Base-by-base conservation (phyloP, 1,140 invertebrate species). In the Oscheius sp. region DNA sequence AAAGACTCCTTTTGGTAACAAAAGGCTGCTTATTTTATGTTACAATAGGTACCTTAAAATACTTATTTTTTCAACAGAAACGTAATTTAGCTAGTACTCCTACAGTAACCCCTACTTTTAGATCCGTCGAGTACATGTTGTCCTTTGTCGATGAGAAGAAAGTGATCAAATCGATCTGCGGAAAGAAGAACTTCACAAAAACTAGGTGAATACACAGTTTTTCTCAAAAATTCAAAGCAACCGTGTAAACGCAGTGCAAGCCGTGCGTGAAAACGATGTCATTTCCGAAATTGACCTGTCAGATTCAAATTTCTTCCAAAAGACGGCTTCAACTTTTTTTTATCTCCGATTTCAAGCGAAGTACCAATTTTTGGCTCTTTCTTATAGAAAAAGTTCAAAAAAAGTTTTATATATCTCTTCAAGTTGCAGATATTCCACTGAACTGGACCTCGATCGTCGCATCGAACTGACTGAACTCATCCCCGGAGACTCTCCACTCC, bases 181-280 rank as follows among this genome's bases (percentile, higher is more conserved):
- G 86, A 1, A 84, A 81, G 74, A 86, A 87, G 64, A 84, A 83
- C 59, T 87, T 87, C 74, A 86, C 85, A 18, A 87, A 87, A 67
- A 84, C 85, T 3, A 71, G 86, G 45, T 85, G 83, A 59, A 20
- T 29, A 0, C 28, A 46, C 29, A 32, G 10, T 36, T 64, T 64
- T 32, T 64, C 29, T 59, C 26, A 26, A 59, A 15, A 18, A 18
- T 59, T 0, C 26, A 45, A 45, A 23, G 42, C 18, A 45, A 45
- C 23, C 42, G 23, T 45, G 23, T 45, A 15, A 45, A 18, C 23
- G 18, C 23, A 0, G 23, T 45, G 13, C 35, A 72, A 13, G 18
- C 49, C 23, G 31, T 36, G 4, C 13, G 34, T 4, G 15, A 38
- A 3, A 42, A 68, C n/a, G 65, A 26, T 26, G 18, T 31, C 32